Evolutionary conservation across 2,888 invertebrate genomes (phyloP), one percentile per base, ranked within the genome.

Genomic region (Coleophora flavipennella): DNA sequence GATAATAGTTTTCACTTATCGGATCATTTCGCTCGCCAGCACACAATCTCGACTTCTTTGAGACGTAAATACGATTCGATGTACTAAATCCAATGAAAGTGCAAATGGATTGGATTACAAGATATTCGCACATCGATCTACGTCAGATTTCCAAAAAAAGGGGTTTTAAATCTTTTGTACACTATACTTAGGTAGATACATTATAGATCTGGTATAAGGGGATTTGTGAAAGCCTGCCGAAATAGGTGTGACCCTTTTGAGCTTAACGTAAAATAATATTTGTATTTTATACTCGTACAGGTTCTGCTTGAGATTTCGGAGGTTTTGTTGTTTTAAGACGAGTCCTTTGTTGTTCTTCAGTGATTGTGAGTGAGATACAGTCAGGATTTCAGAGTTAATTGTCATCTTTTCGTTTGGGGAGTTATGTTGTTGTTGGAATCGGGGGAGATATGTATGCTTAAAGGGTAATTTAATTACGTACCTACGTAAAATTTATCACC

Each of bases 191-290:
- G 20, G 20, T n/a, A 2, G 35, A 31, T n/a, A 38, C 20, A 40
- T 43, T 43, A 49, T 44, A 49, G 20, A 51, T n/a, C n/a, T n/a
- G n/a, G n/a, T n/a, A n/a, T 53, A 59, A 55, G 57, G 13, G 50
- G 48, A 55, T 53, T 51, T 55, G 53, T 52, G 58, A 60, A 63
- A 64, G 57, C 53, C 47, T 48, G 50, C 54, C 50, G 59, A 59
- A 67, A 64, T 62, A 62, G 50, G 55, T 53, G 49, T 50, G 49
- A 49, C 59, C 66, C 62, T 56, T 59, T 48, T 41, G 37, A 59
- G 69, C 62, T 69, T 69, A 68, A 55, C 56, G 54, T 55, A 62
- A 67, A 65, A 69, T 63, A 67, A 67, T 71, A 68, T 71, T 71
- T 71, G 62, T 61, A 11, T 36, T 37, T 7, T 27, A 13, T 39